Evolutionary conservation across 1,140 invertebrate species (phyloP), one percentile per base, ranked within the genome.

Genomic region (Phortica variegata): DNA sequence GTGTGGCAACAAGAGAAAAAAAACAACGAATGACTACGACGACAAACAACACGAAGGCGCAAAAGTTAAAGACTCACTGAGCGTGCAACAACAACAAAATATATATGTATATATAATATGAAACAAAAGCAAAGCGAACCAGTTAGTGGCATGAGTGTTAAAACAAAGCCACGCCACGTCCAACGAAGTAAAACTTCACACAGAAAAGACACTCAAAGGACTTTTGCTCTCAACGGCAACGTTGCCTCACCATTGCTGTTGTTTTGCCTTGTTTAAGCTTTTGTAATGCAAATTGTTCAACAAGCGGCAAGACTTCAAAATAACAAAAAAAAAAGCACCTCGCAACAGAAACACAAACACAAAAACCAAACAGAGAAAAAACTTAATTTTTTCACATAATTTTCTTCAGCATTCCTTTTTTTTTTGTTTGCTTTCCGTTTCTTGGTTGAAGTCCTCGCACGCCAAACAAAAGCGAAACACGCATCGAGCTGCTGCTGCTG

Each of bases 271-370:
- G 23, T 26, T 49, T 42, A 46, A 49, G 61, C 61, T 56, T 65
- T 65, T 65, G 58, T 65, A 61, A 65, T 65, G 61, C 61, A 65
- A 65, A 65, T 65, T 54, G 54, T 47, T 58, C 40, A 65, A 60
- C 57, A 54, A 61, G 61, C 47, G 42, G 44, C 41, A 48, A 56
- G 54, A 48, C 20, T 29, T 34, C 10, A 34, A 34, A 17, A 26
- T 26, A n/a, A 26, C 23, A 10, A 26, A 26, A 10, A 26, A 26
- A 26, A 26, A 26, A 26, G 10, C 23, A 18, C 36, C 3, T 38
- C 6, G 36, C 17, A 16, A 40, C 32, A 49, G 34, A 49, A n/a
- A 31, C 20, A 29, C 47, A 47, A 52, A 65, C 65, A 65, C 65
- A 61, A 65, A 29, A 65, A 65, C 58, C 54, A 65, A 65, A 65